phyloP scores from a whole-genome alignment of 2,888 invertebrate species.

The Furcula furcula region DNA sequence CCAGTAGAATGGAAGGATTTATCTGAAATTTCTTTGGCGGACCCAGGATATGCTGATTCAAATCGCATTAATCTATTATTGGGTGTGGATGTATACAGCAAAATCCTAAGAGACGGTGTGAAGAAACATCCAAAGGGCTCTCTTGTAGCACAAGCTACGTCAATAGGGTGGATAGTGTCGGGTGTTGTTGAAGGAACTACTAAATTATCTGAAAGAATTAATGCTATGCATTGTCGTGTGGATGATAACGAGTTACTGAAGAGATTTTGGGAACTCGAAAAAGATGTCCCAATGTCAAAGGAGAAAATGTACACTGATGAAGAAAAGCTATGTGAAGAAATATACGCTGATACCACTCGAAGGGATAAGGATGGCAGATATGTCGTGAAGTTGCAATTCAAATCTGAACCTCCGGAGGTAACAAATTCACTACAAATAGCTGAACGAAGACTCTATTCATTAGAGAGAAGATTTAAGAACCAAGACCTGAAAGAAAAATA shows the following conservation, averaged over 20 bases:
- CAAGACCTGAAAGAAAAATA: no score
- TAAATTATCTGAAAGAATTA: not conserved
- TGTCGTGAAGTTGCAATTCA: conserved; percentile 2
- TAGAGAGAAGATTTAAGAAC: no score
- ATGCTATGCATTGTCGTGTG: not conserved
- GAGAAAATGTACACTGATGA: conserved; percentile 10
- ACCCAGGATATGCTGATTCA: conserved; percentile 1
- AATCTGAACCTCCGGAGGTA: not conserved
- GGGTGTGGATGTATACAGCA: conserved; percentile 15
- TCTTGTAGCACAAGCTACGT: conserved; percentile 13
- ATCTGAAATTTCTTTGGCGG: not conserved
- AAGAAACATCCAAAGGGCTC: conserved; percentile 3
- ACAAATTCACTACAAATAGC: no score
- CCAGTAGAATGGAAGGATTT: not conserved
- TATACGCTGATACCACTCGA: not conserved
- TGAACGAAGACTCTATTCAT: not conserved
- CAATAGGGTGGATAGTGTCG: conserved; percentile 20
- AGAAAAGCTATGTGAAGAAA: conserved; percentile 10
- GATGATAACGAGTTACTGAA: conserved; percentile 8
- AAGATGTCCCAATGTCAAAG: conserved; percentile 7
- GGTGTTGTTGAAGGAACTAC: conserved; percentile 2
- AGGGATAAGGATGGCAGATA: conserved; percentile 1
- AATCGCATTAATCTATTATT: conserved; percentile 5
- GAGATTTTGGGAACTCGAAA: conserved; percentile 21
- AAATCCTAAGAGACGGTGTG: conserved; percentile 10